These are phyloP conservation scores for Cremastinae sp. DNA, from an alignment of 2,888 invertebrate genomes.

Conservation along the genomic window DNA sequence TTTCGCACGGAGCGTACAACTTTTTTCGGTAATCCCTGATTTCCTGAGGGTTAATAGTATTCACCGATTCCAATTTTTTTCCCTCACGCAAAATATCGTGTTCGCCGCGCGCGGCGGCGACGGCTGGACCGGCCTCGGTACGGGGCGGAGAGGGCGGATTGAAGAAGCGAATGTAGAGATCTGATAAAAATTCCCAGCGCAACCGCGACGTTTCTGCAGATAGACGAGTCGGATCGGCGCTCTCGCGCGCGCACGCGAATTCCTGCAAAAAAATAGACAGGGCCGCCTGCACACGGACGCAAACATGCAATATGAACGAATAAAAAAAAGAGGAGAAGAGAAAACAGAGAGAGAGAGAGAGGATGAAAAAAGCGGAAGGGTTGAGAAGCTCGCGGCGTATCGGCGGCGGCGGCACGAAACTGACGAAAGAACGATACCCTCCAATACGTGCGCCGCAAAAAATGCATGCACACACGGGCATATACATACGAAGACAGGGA, in stretches of 20 bases:
- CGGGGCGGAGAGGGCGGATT: neutral
- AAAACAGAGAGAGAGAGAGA: slow-evolving; percentile 17
- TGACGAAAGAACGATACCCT: slow-evolving; percentile 50
- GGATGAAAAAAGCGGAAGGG: neutral
- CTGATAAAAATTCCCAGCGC: slow-evolving; percentile 31
- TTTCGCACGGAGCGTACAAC: neutral
- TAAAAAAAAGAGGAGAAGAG: neutral
- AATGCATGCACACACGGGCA: slow-evolving; percentile 16
- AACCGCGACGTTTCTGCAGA: slow-evolving; percentile 46
- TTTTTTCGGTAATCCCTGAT: slow-evolving; percentile 1
- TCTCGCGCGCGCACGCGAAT: neutral
- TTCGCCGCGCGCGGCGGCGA: neutral
- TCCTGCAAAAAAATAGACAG: neutral
- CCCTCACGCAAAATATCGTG: neutral
- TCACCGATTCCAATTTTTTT: neutral
- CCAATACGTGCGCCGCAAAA: slow-evolving; percentile 6
- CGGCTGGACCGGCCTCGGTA: too few relatives aligned
- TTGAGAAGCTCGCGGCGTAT: neutral
- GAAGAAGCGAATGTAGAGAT: slow-evolving; percentile 36
- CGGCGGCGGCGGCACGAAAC: slow-evolving; percentile 56
- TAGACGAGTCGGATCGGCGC: slow-evolving; percentile 17
- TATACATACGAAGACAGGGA: slow-evolving; percentile 8
- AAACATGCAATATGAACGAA: slow-evolving; percentile 8
- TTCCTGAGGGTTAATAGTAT: neutral
- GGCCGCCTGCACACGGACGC: neutral